Base-by-base conservation (phyloP, 1,140 invertebrate species). In the Drosophila mayri region DNA sequence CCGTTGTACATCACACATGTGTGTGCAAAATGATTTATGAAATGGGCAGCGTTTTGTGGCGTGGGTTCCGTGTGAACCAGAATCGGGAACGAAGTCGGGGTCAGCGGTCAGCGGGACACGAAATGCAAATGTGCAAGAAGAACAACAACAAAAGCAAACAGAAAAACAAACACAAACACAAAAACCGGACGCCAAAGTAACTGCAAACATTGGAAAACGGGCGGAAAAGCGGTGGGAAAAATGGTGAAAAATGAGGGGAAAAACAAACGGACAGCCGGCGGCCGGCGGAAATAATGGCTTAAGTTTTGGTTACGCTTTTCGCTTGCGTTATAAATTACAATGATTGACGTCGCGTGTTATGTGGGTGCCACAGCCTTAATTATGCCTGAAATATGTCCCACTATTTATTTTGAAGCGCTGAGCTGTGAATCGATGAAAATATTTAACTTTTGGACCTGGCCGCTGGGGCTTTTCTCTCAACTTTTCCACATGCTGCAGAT, bases 21-120 rank as follows among this genome's bases (percentile, higher is more conserved):
- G 52, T 55, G 66, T 67, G 44, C 47, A 55, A 84, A 70, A 90
- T 88, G 84, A 88, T 88, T 88, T 88, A 88, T 88, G 72, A 80
- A 66, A 73, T 40, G 63, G 65, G 16, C 76, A 65, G 54, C 79
- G 68, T 59, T 79, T 86, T 81, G 82, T 49, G 52, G 55, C 64
- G 22, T 40, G 70, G 52, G 49, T 60, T 37, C 65, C 65, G 67
- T 41, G 46, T 52, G 50, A 52, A 22, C 75, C 38, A 43, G 63
- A 74, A 65, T 62, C 60, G 37, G 52, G 38, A 37, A 11, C 20
- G 32, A 7, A 61, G 60, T 63, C 12, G 46, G 28, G 55, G 55
- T 58, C 37, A 63, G 44, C 54, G 60, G 58, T 43, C 62, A 50
- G 57, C 28, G 61, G 62, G 40, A 44, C 32, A 54, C 58, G 47